A percentile compares a stretch with the other conserved stretches of the same genome.
Evolutionary conservation across 2,113 vertebrate species (phyloP).

Genomic region (Dissostichus mawsoni): DNA sequence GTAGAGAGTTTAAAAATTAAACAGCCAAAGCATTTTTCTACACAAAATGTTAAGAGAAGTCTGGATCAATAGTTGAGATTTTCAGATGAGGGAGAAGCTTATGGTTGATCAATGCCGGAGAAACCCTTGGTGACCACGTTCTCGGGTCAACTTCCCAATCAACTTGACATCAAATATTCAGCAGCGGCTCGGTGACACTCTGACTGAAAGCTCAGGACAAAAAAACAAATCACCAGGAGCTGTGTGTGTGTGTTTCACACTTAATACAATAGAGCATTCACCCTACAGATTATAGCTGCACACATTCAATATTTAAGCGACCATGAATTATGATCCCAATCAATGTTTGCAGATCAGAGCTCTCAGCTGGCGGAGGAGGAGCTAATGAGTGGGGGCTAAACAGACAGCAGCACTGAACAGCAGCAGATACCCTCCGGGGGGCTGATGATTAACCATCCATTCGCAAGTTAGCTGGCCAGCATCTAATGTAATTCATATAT

Average conservation of each 20-base stretch:
- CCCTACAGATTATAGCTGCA: slow-evolving; percentile 55
- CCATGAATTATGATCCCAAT: slow-evolving; percentile 73
- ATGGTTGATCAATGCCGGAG: slow-evolving; percentile 46
- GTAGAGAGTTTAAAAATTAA: background rate
- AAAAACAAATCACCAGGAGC: slow-evolving; percentile 49
- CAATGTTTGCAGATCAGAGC: slow-evolving; percentile 74
- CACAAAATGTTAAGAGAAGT: background rate
- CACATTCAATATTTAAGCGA: slow-evolving; percentile 73
- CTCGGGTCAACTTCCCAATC: slow-evolving; percentile 52
- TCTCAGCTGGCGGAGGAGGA: slow-evolving; percentile 54
- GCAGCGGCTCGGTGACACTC: slow-evolving; percentile 9
- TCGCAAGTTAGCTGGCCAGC: background rate
- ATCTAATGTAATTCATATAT: background rate
- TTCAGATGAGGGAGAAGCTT: slow-evolving; percentile 39
- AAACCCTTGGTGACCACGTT: slow-evolving; percentile 10
- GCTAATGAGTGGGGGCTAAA: slow-evolving; percentile 46
- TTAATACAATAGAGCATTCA: slow-evolving; percentile 37
- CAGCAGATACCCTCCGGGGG: background rate
- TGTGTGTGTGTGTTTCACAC: slow-evolving; percentile 34
- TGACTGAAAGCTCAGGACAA: slow-evolving; percentile 4
- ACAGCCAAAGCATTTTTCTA: background rate
- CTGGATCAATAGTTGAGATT: slow-evolving; percentile 46
- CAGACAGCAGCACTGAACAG: slow-evolving; percentile 1
- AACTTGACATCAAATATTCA: slow-evolving; percentile 70
- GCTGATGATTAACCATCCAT: background rate